Percentiles rank a stretch among this genome's conserved stretches.
Evolutionary conservation across 2,113 vertebrate genomes (phyloP).

Genomic region (Saccopteryx leptura): DNA sequence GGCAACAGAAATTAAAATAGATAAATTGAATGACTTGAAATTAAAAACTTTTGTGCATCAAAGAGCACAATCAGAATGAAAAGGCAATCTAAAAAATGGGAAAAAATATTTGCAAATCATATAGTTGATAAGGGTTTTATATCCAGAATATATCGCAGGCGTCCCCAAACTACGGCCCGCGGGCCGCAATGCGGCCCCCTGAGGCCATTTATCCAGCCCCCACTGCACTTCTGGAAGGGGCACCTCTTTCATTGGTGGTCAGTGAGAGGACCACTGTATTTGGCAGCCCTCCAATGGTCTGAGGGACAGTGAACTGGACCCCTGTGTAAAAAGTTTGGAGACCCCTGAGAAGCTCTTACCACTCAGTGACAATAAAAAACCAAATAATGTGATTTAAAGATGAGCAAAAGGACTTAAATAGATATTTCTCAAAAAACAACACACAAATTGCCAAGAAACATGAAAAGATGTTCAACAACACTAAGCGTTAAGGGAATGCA

Average conservation of each 20-base stretch:
- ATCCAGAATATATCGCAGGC: background rate
- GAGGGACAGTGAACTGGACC: too few species aligned
- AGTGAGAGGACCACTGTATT: too few species aligned
- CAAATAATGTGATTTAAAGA: background rate
- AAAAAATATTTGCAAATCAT: slow-evolving; percentile 7
- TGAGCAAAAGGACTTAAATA: background rate
- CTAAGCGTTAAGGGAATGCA: background rate
- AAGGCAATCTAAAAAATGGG: background rate
- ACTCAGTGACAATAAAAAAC: background rate
- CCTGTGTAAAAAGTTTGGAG: too few species aligned
- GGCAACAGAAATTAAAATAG: background rate
- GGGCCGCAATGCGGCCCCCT: too few species aligned
- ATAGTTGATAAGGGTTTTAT: background rate
- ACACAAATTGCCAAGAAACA: background rate
- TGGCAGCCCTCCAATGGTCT: too few species aligned
- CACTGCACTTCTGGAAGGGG: too few species aligned
- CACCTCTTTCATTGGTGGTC: too few species aligned
- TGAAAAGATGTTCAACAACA: background rate
- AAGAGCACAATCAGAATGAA: background rate
- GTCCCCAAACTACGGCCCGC: too few species aligned
- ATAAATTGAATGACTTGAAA: background rate
- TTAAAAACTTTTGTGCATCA: background rate
- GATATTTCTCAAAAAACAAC: background rate
- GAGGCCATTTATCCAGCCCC: too few species aligned
- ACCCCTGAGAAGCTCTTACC: slow-evolving; percentile 6